Percentiles rank a stretch among this genome's conserved stretches.
Evolutionary conservation across 2,113 vertebrate genomes (phyloP).

Genomic region (Rhinoderma darwinii): DNA sequence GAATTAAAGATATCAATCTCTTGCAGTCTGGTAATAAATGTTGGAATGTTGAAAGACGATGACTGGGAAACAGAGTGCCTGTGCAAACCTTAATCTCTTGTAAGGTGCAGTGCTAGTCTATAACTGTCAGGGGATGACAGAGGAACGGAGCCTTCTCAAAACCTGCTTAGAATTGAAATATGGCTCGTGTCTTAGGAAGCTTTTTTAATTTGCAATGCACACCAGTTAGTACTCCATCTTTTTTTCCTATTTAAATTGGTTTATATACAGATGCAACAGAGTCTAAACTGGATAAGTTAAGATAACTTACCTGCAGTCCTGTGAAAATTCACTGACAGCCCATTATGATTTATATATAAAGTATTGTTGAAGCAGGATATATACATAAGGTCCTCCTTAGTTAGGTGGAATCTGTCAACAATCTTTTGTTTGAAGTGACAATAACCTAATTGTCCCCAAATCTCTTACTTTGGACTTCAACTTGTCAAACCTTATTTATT

Average conservation of each 20-base stretch:
- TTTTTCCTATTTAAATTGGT: not conserved
- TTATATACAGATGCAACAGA: not conserved
- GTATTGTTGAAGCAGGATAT: too few species aligned
- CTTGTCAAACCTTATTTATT: too few species aligned
- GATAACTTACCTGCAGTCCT: too few species aligned
- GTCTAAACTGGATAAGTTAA: not conserved
- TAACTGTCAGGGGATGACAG: slow-evolving; percentile 76
- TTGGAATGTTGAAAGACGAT: slow-evolving; percentile 67
- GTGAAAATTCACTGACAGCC: too few species aligned
- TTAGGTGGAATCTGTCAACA: too few species aligned
- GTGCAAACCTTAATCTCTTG: slow-evolving; percentile 77
- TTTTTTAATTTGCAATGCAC: slow-evolving; percentile 47
- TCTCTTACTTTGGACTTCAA: too few species aligned
- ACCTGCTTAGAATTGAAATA: slow-evolving; percentile 73
- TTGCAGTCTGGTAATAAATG: slow-evolving; percentile 69
- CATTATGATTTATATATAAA: too few species aligned
- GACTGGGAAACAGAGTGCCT: slow-evolving; percentile 67
- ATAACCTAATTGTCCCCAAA: too few species aligned
- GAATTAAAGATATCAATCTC: slow-evolving; percentile 67
- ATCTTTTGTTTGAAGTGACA: too few species aligned
- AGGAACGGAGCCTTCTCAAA: slow-evolving; percentile 63
- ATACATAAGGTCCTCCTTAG: too few species aligned
- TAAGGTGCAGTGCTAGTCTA: slow-evolving; percentile 76
- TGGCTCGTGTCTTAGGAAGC: slow-evolving; percentile 61
- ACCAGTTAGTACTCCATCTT: not conserved